Evolutionary conservation across 2,113 vertebrate genomes (phyloP), one percentile per base, ranked within the genome.

Genomic region (Lonchura striata): DNA sequence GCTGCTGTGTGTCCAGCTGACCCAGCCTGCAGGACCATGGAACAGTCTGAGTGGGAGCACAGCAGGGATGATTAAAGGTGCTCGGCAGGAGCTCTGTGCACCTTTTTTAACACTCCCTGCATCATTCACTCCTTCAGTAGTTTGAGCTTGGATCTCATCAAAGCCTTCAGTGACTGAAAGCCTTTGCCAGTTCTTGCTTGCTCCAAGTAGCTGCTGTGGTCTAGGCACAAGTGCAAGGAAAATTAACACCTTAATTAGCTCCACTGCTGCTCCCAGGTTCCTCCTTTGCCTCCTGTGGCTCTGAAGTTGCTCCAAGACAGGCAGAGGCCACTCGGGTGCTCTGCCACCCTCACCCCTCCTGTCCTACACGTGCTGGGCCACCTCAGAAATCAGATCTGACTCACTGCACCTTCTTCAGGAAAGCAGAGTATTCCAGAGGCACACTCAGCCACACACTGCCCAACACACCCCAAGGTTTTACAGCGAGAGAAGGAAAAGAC

Each of bases 51-150:
- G 82, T 19, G 65, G 64, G 87, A 77, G 41, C 74, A 90, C n/a
- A 70, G 66, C 37, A 54, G n/a, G 31, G 31, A 83, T 60, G 82
- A 95, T 91, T 87, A 94, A 95, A 90, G 75, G 90, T 85, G 82
- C 57, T 88, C 65, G 84, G 39, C 93, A 95, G 78, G 61, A 93
- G 33, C 11, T 92, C 91, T 84, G 68, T 77, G 66, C 89, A 91
- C 91, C 82, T 91, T 80, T 80, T 87, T 41, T 41, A 93, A 77
- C 75, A 63, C 59, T 95, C 86, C 39, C 44, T 74, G 93, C 85
- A 82, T 82, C 84, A 44, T 50, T 82, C 77, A 20, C 24, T 25
- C 84, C 59, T 84, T 88, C 77, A 76, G 71, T 24, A 92, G 50
- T 8, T 44, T 31, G 28, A 83, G 63, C 50, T 44, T 6, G 52